Conservation (phyloP, 2,797 vertebrate genomes). For the Urocyon cinereoargenteus region DNA sequence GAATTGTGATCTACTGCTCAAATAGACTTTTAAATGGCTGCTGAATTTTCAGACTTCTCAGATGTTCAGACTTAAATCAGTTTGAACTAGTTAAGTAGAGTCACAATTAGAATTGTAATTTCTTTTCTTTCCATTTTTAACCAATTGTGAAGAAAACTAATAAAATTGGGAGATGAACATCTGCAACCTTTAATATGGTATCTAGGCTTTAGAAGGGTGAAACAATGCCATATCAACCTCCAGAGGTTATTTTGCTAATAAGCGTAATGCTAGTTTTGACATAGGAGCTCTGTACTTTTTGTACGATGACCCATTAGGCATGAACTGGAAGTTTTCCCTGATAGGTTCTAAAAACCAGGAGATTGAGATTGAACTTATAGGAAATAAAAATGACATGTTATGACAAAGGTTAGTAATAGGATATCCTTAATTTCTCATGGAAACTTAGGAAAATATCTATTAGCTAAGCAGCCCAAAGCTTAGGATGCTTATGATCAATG, state of each 20-base stretch:
- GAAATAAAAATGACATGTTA: neutral
- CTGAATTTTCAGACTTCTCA: slow-evolving; percentile 82
- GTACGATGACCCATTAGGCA: neutral
- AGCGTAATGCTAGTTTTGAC: slow-evolving; percentile 55
- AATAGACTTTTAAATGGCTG: slow-evolving; percentile 87
- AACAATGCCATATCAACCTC: slow-evolving; percentile 36
- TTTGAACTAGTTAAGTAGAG: slow-evolving; percentile 85
- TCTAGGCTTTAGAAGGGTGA: slow-evolving; percentile 50
- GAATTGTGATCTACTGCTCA: slow-evolving; percentile 86
- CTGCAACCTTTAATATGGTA: slow-evolving; percentile 61
- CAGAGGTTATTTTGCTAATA: slow-evolving; percentile 10
- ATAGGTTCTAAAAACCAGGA: slow-evolving; percentile 22
- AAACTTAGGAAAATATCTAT: slow-evolving; percentile 37
- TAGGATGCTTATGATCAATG: neutral
- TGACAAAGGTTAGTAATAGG: neutral
- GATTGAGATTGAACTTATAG: slow-evolving; percentile 31
- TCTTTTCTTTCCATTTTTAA: slow-evolving; percentile 80
- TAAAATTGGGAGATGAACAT: slow-evolving; percentile 70
- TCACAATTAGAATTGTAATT: slow-evolving; percentile 84
- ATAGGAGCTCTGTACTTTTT: neutral
- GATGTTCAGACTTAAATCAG: slow-evolving; percentile 86
- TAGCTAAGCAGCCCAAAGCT: slow-evolving; percentile 39
- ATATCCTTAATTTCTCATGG: slow-evolving; percentile 40
- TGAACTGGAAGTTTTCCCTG: slow-evolving; percentile 44
- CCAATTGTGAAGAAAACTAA: slow-evolving; percentile 76